These are phyloP conservation scores for Notodonta ziczac DNA, from an alignment of 2,888 invertebrate genomes.

Conservation along the genomic window DNA sequence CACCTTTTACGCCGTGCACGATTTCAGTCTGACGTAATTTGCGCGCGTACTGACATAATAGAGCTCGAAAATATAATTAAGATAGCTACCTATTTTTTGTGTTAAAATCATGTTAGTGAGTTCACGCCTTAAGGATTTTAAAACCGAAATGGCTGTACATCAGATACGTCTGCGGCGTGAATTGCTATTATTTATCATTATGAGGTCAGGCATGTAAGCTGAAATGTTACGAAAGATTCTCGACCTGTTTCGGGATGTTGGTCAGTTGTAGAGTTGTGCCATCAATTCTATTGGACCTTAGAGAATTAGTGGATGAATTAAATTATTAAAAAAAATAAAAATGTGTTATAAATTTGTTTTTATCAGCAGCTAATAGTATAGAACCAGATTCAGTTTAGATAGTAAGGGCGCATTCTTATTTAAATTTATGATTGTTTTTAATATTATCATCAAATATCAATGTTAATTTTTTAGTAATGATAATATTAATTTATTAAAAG, in stretches of 20 bases:
- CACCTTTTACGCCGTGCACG: too few species aligned
- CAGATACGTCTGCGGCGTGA: constrained; percentile 16
- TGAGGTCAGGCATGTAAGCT: constrained; percentile 22
- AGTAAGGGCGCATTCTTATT: too few species aligned
- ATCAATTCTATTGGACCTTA: background rate
- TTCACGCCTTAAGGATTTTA: background rate
- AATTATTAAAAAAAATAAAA: too few species aligned
- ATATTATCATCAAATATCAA: too few species aligned
- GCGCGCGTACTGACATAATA: too few species aligned
- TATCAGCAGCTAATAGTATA: too few species aligned
- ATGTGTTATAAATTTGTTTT: too few species aligned
- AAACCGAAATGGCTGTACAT: constrained; percentile 8
- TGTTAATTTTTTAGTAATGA: too few species aligned
- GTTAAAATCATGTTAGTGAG: background rate
- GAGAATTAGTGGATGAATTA: background rate
- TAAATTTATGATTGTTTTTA: too few species aligned
- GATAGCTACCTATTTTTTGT: background rate
- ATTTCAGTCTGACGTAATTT: too few species aligned
- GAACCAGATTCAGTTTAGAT: too few species aligned
- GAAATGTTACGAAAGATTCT: constrained; percentile 24
- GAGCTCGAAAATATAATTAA: background rate
- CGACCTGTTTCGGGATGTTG: constrained; percentile 15
- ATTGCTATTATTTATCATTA: constrained; percentile 30
- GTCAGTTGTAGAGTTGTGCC: constrained; percentile 17
- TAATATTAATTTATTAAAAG: too few species aligned